phyloP scores from a whole-genome alignment of 2,797 vertebrate species.

The Leptatherina wallacei region DNA sequence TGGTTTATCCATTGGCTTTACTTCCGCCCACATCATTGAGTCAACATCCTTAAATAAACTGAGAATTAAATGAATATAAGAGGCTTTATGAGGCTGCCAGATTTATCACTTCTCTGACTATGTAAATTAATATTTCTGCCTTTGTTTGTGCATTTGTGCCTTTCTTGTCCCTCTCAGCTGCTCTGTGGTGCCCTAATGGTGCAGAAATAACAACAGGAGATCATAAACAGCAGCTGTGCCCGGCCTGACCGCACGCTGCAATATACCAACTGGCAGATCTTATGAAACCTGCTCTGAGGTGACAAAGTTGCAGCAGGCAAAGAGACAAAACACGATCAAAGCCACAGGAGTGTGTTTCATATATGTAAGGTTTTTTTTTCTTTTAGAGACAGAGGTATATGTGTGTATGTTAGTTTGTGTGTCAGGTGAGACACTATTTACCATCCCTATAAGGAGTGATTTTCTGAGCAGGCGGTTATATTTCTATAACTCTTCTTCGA shows the following conservation, averaged over 20 bases:
- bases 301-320: constrained; percentile 34
- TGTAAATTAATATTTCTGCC: constrained; percentile 13
- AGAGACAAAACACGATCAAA: constrained; percentile 52
- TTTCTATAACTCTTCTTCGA: neutral
- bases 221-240: constrained; percentile 76
- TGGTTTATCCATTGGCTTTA: neutral
- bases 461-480: neutral
- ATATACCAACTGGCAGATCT: constrained; percentile 27
- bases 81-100: constrained; percentile 18
- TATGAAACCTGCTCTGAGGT: constrained; percentile 35
- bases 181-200: constrained; percentile 62
- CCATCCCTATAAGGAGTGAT: neutral
- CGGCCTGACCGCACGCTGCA: constrained; percentile 57
- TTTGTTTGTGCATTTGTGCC: constrained; percentile 24
- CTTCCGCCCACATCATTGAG: neutral
- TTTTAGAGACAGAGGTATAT: neutral
- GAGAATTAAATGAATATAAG: constrained; percentile 11
- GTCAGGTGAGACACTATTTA: neutral
- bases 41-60: neutral
- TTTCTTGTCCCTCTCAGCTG: constrained; percentile 66
- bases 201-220: constrained; percentile 71
- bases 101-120: constrained; percentile 13
- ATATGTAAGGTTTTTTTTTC: neutral
- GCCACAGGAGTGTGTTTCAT: constrained; percentile 19
- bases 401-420: neutral